Percentiles rank a stretch among this genome's conserved stretches.
These are phyloP conservation scores for Pterobdella sp. DNA, from an alignment of 2,888 invertebrate species.

Conservation along the genomic window DNA sequence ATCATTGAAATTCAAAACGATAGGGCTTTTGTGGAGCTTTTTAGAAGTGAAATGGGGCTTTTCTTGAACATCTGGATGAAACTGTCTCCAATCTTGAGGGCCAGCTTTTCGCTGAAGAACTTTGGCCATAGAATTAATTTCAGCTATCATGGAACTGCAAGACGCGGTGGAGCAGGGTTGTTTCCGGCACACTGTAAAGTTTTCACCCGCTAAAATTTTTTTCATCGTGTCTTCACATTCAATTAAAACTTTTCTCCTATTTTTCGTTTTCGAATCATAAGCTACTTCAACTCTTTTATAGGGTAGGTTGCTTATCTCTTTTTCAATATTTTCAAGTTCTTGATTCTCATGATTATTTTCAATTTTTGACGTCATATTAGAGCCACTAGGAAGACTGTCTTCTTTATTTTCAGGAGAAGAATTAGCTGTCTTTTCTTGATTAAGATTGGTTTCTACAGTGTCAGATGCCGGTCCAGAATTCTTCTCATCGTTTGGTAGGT, in stretches of 20 bases:
- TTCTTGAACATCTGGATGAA: neutral
- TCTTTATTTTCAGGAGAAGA: neutral
- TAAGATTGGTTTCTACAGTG: neutral
- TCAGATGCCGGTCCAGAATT: no score
- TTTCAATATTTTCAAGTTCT: neutral
- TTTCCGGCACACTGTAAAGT: neutral
- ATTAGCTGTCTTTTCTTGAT: neutral
- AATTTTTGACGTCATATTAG: neutral
- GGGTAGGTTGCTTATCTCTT: neutral
- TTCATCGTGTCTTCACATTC: constrained; percentile 6
- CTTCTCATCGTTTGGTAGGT: no score
- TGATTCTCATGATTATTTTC: neutral
- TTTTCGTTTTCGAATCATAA: neutral
- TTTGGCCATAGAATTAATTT: constrained; percentile 4
- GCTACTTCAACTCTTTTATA: neutral
- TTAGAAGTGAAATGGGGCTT: no score
- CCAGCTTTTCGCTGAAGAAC: neutral
- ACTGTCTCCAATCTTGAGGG: neutral
- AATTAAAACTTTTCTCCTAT: neutral
- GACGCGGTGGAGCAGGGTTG: neutral
- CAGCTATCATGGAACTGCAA: neutral
- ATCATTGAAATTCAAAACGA: no score
- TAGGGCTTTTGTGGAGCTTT: no score
- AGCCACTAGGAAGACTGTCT: no score
- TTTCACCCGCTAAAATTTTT: neutral